Percentiles rank a stretch among this genome's conserved stretches.
Conservation (phyloP, 2,888 invertebrate genomes). For the Caenorhabditis wallacei region DNA sequence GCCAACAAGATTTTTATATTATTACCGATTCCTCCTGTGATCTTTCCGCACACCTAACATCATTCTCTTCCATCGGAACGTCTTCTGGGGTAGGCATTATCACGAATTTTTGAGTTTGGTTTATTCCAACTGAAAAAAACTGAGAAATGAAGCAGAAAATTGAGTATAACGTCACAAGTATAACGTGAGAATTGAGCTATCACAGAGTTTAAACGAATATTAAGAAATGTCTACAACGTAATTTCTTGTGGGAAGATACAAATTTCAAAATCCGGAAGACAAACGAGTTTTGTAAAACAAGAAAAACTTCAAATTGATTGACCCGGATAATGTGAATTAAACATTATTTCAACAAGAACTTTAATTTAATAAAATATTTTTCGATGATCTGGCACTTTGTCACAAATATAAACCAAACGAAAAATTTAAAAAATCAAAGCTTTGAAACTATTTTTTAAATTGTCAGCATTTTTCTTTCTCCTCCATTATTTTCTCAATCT, state of each 20-base stretch:
- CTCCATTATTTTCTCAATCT: background rate
- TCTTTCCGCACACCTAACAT: constrained; percentile 5
- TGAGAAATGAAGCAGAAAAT: background rate
- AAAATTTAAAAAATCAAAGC: background rate
- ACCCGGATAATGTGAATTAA: too few species aligned
- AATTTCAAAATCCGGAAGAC: too few species aligned
- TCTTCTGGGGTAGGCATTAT: constrained; percentile 61
- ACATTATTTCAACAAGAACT: too few species aligned
- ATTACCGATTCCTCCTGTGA: constrained; percentile 19
- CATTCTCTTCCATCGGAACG: constrained; percentile 55
- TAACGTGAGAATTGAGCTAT: too few species aligned
- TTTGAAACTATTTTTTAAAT: constrained; percentile 5
- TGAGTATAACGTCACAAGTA: too few species aligned
- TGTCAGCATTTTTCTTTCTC: constrained; percentile 44
- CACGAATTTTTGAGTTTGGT: constrained; percentile 10
- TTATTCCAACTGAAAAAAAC: constrained; percentile 41
- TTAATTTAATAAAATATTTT: too few species aligned
- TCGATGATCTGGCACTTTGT: background rate
- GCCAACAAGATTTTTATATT: background rate
- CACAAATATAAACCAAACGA: background rate
- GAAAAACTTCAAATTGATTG: too few species aligned
- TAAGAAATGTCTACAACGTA: too few species aligned
- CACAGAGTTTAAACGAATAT: too few species aligned
- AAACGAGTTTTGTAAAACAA: too few species aligned
- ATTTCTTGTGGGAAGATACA: too few species aligned